These are phyloP conservation scores for Romanogobio albipinnatus DNA, from an alignment of 2,113 vertebrate genomes.

Conservation along the genomic window DNA sequence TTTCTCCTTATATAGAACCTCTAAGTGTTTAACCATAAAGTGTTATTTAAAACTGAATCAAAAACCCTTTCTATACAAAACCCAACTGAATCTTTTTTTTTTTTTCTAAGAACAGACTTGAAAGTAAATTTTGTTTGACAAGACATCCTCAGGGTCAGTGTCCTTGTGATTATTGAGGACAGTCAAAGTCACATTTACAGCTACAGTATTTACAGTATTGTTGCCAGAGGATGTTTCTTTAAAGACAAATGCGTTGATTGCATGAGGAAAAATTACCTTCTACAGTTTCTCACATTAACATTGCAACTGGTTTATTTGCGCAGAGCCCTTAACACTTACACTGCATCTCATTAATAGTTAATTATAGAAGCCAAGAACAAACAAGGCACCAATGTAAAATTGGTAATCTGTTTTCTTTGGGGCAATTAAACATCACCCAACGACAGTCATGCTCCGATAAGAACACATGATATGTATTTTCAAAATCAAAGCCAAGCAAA, in stretches of 20 bases:
- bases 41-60: no score
- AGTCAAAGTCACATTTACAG: neutral
- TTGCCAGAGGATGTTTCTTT: neutral
- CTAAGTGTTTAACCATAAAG: no score
- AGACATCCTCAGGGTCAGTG: no score
- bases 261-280: constrained; percentile 40
- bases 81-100: no score
- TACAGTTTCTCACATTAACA: constrained; percentile 45
- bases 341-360: constrained; percentile 42
- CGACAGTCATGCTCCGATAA: constrained; percentile 38
- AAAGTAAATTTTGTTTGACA: no score
- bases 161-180: neutral
- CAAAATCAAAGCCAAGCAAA: constrained; percentile 46
- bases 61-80: no score
- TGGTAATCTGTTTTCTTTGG: constrained; percentile 48
- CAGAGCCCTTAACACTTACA: constrained; percentile 37
- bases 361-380: constrained; percentile 49
- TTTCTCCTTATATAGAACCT: no score
- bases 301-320: constrained; percentile 64
- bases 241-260: neutral
- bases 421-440: constrained; percentile 51
- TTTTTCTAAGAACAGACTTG: no score
- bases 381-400: constrained; percentile 36
- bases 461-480: constrained; percentile 31
- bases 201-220: neutral